Evolutionary conservation across 2,888 invertebrate species (phyloP).

Genomic region (Pachliopta kotzebuea): DNA sequence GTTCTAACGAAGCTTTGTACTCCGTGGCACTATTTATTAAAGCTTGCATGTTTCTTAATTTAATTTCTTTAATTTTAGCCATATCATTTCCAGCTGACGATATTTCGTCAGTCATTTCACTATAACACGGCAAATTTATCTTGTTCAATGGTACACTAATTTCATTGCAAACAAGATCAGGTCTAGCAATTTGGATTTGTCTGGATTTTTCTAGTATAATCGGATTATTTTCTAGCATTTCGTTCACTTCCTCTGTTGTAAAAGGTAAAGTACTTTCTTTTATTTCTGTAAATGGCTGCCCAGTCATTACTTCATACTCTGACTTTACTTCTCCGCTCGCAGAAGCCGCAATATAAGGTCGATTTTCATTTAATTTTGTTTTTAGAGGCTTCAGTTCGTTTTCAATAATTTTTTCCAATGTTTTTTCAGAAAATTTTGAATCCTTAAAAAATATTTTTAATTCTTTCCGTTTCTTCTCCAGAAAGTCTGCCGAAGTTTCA

Average conservation of each 20-base stretch:
- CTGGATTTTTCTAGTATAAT: constrained; percentile 65
- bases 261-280: constrained; percentile 57
- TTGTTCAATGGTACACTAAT: constrained; percentile 56
- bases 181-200: constrained; percentile 63
- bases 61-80: constrained; percentile 53
- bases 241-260: constrained; percentile 54
- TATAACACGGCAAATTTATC: constrained; percentile 50
- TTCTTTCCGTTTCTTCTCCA: constrained; percentile 58
- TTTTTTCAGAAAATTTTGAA: constrained; percentile 52
- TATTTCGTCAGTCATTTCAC: constrained; percentile 53
- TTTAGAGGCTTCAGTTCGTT: constrained; percentile 61
- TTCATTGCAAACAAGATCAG: constrained; percentile 41
- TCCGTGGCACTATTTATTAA: constrained; percentile 52
- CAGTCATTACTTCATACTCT: constrained; percentile 71
- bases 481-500: constrained; percentile 40
- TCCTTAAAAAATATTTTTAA: constrained; percentile 59
- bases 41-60: constrained; percentile 62
- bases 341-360: constrained; percentile 65
- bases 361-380: constrained; percentile 34
- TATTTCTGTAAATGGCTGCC: constrained; percentile 67
- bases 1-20: constrained; percentile 42
- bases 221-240: constrained; percentile 57
- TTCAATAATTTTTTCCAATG: constrained; percentile 59
- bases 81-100: constrained; percentile 51
- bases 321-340: constrained; percentile 54